phyloP scores from a whole-genome alignment of 2,888 invertebrate species.

The Chaetogeoica ovagalla region DNA sequence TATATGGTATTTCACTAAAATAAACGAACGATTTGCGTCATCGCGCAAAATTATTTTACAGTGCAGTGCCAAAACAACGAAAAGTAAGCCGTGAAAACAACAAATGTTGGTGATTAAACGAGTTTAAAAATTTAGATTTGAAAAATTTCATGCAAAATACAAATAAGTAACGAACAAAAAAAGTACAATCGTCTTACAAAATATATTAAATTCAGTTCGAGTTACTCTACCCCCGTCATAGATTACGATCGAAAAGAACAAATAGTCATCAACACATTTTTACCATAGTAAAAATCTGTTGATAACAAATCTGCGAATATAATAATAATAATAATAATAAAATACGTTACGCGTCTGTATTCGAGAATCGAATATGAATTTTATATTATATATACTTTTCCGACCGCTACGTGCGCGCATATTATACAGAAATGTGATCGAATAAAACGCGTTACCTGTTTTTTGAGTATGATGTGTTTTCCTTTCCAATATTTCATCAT shows the following conservation, averaged over 20 bases:
- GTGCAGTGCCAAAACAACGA: no score
- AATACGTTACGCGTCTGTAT: background rate
- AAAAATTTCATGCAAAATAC: no score
- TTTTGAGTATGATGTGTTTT: slow-evolving; percentile 92
- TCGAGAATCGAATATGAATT: slow-evolving; percentile 7
- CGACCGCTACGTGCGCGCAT: no score
- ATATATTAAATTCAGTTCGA: background rate
- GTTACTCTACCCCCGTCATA: background rate
- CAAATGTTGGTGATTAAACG: background rate
- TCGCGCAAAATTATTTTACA: slow-evolving; percentile 14
- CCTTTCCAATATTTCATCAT: slow-evolving; percentile 99
- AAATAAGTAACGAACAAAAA: background rate
- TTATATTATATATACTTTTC: slow-evolving; percentile 1
- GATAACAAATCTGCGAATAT: no score
- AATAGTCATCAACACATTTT: background rate
- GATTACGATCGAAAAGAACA: background rate
- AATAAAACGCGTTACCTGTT: slow-evolving; percentile 69
- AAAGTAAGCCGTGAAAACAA: background rate
- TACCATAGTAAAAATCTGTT: no score
- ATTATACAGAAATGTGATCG: slow-evolving; percentile 14
- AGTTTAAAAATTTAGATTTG: background rate
- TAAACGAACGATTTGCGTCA: background rate
- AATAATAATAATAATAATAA: no score
- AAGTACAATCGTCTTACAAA: background rate
- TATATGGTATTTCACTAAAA: no score